Evolutionary conservation across 2,113 vertebrate species (phyloP).

Genomic region (Xenopus borealis): DNA sequence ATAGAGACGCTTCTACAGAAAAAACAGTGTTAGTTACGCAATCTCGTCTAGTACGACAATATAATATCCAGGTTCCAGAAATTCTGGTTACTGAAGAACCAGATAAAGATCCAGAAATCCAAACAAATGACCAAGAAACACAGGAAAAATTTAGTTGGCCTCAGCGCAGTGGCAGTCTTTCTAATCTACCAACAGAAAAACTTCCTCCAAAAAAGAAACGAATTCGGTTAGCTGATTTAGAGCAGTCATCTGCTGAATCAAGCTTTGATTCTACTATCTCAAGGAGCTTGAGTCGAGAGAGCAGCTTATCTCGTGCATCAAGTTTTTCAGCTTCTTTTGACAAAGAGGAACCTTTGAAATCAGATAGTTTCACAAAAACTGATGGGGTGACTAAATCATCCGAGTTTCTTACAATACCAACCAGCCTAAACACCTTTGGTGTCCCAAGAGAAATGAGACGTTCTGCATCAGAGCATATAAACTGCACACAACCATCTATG

Average conservation of each 20-base stretch:
- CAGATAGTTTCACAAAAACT: slow-evolving; percentile 72
- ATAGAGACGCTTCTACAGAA: slow-evolving; percentile 56
- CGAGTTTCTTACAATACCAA: slow-evolving; percentile 77
- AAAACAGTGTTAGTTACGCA: slow-evolving; percentile 65
- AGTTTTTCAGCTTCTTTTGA: slow-evolving; percentile 93
- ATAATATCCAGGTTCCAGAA: slow-evolving; percentile 96
- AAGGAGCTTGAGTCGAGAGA: slow-evolving; percentile 90
- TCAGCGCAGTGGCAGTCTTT: slow-evolving; percentile 90
- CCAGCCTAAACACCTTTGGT: slow-evolving; percentile 73
- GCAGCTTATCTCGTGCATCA: slow-evolving; percentile 87
- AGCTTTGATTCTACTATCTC: slow-evolving; percentile 89
- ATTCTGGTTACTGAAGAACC: slow-evolving; percentile 97
- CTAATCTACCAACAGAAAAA: slow-evolving; percentile 93
- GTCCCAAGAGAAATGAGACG: slow-evolving; percentile 89
- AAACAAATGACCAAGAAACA: slow-evolving; percentile 76
- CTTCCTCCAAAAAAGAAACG: slow-evolving; percentile 97
- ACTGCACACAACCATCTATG: slow-evolving; percentile 77
- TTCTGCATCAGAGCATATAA: slow-evolving; percentile 89
- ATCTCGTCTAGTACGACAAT: slow-evolving; percentile 87
- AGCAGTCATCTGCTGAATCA: slow-evolving; percentile 89
- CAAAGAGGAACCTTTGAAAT: slow-evolving; percentile 79
- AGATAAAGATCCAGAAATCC: slow-evolving; percentile 80
- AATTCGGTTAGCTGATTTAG: slow-evolving; percentile 91
- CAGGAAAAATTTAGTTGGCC: slow-evolving; percentile 91
- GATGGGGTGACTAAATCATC: slow-evolving; percentile 67